Conservation (phyloP, 1,140 invertebrate genomes). For the Phocides pigmalion region DNA sequence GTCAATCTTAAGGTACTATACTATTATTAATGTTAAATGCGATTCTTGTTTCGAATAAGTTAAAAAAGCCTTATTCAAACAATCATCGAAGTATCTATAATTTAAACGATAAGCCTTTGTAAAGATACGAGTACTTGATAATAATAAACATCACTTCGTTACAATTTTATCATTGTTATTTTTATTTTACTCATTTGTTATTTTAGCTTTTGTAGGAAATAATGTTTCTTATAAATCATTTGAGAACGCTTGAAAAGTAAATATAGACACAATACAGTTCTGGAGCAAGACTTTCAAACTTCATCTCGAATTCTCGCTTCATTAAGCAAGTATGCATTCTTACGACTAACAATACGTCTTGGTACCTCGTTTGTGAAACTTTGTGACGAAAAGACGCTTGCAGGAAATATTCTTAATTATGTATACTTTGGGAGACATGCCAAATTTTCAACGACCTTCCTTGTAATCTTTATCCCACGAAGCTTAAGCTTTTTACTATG, state of each 20-base stretch:
- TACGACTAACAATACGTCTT: slow-evolving; percentile 17
- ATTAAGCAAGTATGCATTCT: slow-evolving; percentile 32
- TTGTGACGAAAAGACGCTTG: slow-evolving; percentile 19
- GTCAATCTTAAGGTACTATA: no score
- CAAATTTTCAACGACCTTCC: slow-evolving; percentile 2
- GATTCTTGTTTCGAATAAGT: no score
- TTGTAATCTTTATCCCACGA: neutral
- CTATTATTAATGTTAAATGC: no score
- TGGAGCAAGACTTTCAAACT: slow-evolving; percentile 15
- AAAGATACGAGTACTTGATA: no score
- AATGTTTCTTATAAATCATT: neutral
- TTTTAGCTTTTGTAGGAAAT: neutral
- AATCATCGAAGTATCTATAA: no score
- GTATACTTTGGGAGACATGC: slow-evolving; percentile 20
- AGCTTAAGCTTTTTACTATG: neutral
- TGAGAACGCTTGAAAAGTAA: neutral
- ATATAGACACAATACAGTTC: neutral
- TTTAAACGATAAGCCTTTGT: no score
- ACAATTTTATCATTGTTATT: no score
- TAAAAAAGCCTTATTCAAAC: no score
- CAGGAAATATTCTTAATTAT: slow-evolving; percentile 28
- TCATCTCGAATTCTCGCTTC: slow-evolving; percentile 24
- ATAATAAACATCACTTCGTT: no score
- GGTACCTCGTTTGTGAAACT: slow-evolving; percentile 23
- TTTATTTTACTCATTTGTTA: no score